Evolutionary conservation across 2,113 vertebrate genomes (phyloP).

Genomic region (Hippocampus zosterae): DNA sequence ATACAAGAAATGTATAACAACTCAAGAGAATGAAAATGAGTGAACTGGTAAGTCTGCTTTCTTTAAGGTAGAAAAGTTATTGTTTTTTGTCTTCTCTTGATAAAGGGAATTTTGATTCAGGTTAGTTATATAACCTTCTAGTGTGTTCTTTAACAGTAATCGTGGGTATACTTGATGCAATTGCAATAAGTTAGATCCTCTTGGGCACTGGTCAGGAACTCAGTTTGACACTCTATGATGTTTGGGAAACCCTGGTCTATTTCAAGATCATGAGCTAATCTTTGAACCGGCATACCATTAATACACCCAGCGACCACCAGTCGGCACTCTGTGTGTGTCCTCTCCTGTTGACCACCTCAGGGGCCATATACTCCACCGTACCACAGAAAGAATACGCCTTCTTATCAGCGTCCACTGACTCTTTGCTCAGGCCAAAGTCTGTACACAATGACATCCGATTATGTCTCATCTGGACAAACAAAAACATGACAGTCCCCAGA

Average conservation of each 20-base stretch:
- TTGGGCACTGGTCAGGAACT: not conserved
- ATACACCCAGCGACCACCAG: conserved; percentile 97
- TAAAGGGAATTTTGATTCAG: not conserved
- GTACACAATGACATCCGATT: conserved; percentile 35
- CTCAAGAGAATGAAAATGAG: not conserved
- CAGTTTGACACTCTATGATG: not conserved
- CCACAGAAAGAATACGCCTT: conserved; percentile 99
- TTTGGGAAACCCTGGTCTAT: not conserved
- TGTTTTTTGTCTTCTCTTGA: not conserved
- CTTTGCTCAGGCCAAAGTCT: conserved; percentile 99
- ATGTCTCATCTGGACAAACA: conserved; percentile 1
- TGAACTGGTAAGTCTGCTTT: not conserved
- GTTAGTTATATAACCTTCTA: not conserved
- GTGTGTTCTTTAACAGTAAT: not conserved
- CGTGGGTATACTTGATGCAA: not conserved
- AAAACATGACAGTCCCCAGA: not conserved
- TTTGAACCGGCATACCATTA: conserved; percentile 81
- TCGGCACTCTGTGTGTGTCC: conserved; percentile 98
- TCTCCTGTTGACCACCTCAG: conserved; percentile 96
- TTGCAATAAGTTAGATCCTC: not conserved
- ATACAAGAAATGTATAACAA: not conserved
- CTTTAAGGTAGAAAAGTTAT: not conserved
- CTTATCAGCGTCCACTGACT: conserved; percentile 97
- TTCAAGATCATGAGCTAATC: not conserved
- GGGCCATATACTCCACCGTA: conserved; percentile 98